Evolutionary conservation across 1,140 invertebrate species (phyloP).

Genomic region (Lordiphosa mommai): DNA sequence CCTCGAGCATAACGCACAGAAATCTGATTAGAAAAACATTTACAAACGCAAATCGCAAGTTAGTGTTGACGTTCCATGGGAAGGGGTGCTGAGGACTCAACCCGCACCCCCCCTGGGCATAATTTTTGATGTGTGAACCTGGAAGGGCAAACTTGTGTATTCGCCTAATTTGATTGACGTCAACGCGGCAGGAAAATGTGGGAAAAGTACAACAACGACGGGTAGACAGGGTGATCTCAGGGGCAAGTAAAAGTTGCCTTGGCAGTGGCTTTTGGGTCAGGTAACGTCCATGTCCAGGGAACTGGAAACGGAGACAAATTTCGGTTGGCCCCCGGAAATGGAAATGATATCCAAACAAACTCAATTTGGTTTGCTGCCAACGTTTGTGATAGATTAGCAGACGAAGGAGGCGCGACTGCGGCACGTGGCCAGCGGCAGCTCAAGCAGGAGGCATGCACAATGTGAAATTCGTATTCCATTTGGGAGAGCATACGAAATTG

Average conservation of each 20-base stretch:
- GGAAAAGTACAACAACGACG: slow-evolving; percentile 28
- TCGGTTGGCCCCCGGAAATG: slow-evolving; percentile 9
- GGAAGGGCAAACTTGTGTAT: slow-evolving; percentile 1
- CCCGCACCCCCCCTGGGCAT: slow-evolving; percentile 42
- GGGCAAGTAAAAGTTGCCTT: slow-evolving; percentile 48
- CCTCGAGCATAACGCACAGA: slow-evolving; percentile 52
- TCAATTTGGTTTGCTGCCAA: slow-evolving; percentile 69
- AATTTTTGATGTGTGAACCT: slow-evolving; percentile 69
- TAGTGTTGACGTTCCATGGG: slow-evolving; percentile 30
- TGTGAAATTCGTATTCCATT: slow-evolving; percentile 60
- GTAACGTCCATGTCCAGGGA: slow-evolving; percentile 23
- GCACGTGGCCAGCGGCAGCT: slow-evolving; percentile 61
- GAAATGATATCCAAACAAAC: slow-evolving; percentile 74
- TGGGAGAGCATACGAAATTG: slow-evolving; percentile 66
- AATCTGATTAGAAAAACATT: slow-evolving; percentile 75
- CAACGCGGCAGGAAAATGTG: slow-evolving; percentile 54
- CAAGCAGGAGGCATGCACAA: slow-evolving; percentile 25
- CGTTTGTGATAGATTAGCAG: slow-evolving; percentile 78
- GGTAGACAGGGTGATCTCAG: neutral
- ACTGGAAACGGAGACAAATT: slow-evolving; percentile 1
- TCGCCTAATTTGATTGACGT: slow-evolving; percentile 69
- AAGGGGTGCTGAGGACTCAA: slow-evolving; percentile 12
- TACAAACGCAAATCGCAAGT: slow-evolving; percentile 74
- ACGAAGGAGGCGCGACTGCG: slow-evolving; percentile 60
- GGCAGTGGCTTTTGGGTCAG: slow-evolving; percentile 46